Base-by-base conservation (phyloP, 2,113 vertebrate species). In the Charadrius vociferus region DNA sequence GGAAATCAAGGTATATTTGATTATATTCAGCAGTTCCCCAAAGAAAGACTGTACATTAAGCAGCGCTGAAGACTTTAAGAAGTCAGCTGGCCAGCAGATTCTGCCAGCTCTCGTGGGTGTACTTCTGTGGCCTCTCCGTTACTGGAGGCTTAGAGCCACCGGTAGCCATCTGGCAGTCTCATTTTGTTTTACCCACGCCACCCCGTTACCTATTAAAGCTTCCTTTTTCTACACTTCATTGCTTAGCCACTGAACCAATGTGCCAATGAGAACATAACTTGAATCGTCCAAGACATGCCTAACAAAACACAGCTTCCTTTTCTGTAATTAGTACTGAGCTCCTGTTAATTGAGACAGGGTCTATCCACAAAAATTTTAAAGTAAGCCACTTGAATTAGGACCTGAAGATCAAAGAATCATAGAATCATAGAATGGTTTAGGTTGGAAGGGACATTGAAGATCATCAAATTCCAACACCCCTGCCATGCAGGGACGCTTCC, bases 1-100 rank as follows among this genome's bases (percentile, higher is more conserved):
- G 55, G 82, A 95, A 95, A 86, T 80, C 70, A 89, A 93, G 66
- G 49, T 86, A 72, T 86, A 81, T 89, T 84, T 92, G 23, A 84
- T 96, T 93, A 84, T 79, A 43, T 59, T 56, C 74, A 88, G 50
- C 65, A 59, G 52, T 74, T 84, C 12, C 32, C 27, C 14, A 58
- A 84, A 85, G 47, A 59, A 67, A 71, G 16, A 27, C 34, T 72
- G 47, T 67, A 39, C 19, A 61, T 47, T 55, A 36, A 65, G 39
- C 21, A 55, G 8, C 32, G 50, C 55, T 67, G 41, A 78, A 81
- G 71, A 20, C 56, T 81, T 65, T 34, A 70, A 66, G 58, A 88
- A 81, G 39, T 75, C 84, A 68, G 34, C n/a, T 87, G 74, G 34
- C 67, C 3, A 10, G 41, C 74, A 24, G 20, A 71, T 20, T 80